phyloP scores from a whole-genome alignment of 2,797 vertebrate genomes.

The Alauda arvensis region DNA sequence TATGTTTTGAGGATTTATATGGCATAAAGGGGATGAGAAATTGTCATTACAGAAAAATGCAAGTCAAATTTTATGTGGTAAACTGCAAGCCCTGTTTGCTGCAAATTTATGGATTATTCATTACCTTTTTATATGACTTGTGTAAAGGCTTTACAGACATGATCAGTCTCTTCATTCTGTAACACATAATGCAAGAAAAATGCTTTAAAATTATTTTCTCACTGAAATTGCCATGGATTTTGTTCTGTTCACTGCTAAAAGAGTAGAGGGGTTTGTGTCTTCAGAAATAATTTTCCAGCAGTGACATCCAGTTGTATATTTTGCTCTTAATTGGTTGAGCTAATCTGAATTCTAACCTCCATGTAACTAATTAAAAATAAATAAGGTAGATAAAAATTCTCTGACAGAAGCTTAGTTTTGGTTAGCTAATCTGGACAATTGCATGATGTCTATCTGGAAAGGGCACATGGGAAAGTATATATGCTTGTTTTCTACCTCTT shows the following conservation, averaged over 20 bases:
- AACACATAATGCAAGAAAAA: not conserved
- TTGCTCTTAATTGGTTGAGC: not conserved
- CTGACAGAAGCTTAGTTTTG: not conserved
- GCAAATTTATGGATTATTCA: not conserved
- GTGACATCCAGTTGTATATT: not conserved
- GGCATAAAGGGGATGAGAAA: not conserved
- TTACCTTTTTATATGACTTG: not conserved
- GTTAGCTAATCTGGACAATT: not conserved
- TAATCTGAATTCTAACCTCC: not conserved
- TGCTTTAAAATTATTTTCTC: not conserved
- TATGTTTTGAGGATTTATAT: not conserved
- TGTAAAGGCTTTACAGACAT: not conserved
- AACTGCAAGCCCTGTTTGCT: not conserved
- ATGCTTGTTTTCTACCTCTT: not conserved
- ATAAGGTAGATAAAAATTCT: not conserved
- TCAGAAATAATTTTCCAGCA: not conserved
- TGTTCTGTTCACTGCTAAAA: not conserved
- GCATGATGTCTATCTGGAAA: not conserved
- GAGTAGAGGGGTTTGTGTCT: not conserved
- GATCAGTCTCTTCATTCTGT: not conserved
- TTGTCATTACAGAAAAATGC: not conserved
- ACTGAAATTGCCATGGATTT: not conserved
- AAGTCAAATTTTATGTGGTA: not conserved
- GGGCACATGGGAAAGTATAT: not conserved
- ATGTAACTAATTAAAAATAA: not conserved